A percentile compares a stretch with the other conserved stretches of the same genome.
phyloP scores from a whole-genome alignment of 2,113 vertebrate species.

The Misgurnus anguillicaudatus region DNA sequence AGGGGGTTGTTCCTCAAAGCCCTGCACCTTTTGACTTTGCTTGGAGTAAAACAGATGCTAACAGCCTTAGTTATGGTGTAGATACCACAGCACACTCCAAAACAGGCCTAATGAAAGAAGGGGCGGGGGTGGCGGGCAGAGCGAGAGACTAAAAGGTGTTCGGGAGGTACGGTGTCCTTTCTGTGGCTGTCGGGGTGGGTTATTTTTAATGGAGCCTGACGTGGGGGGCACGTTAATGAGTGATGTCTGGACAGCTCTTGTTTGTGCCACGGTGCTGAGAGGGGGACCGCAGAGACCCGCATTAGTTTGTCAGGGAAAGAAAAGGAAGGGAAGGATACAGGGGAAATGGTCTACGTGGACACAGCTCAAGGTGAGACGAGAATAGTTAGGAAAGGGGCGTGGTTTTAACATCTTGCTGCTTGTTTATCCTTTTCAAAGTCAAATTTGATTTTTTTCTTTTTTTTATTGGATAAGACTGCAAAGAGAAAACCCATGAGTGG shows the following conservation, averaged over 20 bases:
- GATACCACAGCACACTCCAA: constrained; percentile 48
- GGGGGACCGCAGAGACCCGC: constrained; percentile 26
- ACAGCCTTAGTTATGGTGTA: constrained; percentile 62
- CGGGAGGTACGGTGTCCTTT: constrained; percentile 45
- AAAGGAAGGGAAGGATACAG: constrained; percentile 27
- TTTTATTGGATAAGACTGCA: neutral
- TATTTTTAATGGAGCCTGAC: constrained; percentile 55
- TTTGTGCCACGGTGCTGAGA: constrained; percentile 27
- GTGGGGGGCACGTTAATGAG: constrained; percentile 47
- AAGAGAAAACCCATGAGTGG: neutral
- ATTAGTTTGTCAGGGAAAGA: constrained; percentile 48
- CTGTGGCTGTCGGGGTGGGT: constrained; percentile 49
- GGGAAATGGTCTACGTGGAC: constrained; percentile 41
- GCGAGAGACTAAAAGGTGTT: constrained; percentile 44
- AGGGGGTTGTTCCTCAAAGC: constrained; percentile 62
- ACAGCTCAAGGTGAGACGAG: constrained; percentile 57
- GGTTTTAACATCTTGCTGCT: constrained; percentile 33
- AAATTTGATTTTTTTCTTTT: constrained; percentile 13
- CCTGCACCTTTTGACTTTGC: constrained; percentile 68
- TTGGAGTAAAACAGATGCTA: constrained; percentile 69
- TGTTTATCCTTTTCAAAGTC: constrained; percentile 50
- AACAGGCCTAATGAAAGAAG: constrained; percentile 42
- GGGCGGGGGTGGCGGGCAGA: neutral
- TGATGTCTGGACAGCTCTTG: constrained; percentile 48
- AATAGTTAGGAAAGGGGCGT: constrained; percentile 43